phyloP scores from a whole-genome alignment of 2,888 invertebrate species.

The Eupithecia tripunctaria region DNA sequence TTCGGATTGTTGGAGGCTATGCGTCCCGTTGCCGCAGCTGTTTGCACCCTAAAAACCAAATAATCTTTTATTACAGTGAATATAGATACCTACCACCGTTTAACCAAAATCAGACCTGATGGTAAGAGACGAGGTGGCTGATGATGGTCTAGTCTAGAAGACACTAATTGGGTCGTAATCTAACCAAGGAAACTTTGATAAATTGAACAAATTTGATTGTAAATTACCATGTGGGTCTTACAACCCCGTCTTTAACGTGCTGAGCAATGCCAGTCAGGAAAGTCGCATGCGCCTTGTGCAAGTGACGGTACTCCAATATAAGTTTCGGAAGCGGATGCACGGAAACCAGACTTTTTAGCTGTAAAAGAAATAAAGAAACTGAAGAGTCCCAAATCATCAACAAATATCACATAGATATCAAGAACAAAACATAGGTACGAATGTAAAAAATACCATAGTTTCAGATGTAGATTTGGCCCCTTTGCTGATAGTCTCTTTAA shows the following conservation, averaged over 20 bases:
- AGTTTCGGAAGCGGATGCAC: constrained; percentile 73
- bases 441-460: constrained; percentile 60
- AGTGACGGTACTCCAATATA: constrained; percentile 75
- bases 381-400: neutral
- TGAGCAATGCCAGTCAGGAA: constrained; percentile 73
- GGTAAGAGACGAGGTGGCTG: no score
- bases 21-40: constrained; percentile 78
- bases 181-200: neutral
- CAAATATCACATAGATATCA: neutral
- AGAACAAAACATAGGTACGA: neutral
- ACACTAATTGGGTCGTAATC: no score
- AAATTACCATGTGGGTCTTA: constrained; percentile 72
- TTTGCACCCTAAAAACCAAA: constrained; percentile 68
- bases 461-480: constrained; percentile 79
- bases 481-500: constrained; percentile 65
- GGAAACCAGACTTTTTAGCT: constrained; percentile 69
- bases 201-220: neutral
- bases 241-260: constrained; percentile 64
- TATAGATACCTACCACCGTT: no score
- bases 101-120: no score
- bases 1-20: constrained; percentile 78
- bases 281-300: constrained; percentile 79
- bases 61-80: neutral
- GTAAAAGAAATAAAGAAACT: constrained; percentile 15
- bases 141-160: no score